Evolutionary conservation across 2,113 vertebrate species (phyloP).

Genomic region (Chinchilla lanigera): DNA sequence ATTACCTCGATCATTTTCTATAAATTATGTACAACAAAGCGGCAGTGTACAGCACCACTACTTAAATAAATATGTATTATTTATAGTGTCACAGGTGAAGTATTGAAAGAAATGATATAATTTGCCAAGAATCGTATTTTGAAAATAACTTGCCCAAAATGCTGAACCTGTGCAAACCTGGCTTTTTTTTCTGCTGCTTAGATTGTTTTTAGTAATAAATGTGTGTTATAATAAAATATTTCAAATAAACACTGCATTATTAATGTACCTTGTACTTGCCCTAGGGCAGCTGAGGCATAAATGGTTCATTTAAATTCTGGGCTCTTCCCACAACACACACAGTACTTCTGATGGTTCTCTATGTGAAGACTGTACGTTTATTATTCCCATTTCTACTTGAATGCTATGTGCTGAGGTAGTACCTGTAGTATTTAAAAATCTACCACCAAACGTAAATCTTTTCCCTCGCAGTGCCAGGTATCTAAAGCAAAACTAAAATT

Average conservation of each 20-base stretch:
- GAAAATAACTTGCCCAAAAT: conserved; percentile 83
- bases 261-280: conserved; percentile 86
- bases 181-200: conserved; percentile 71
- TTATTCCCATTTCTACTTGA: conserved; percentile 68
- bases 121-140: conserved; percentile 82
- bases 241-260: conserved; percentile 89
- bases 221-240: conserved; percentile 89
- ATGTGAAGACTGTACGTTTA: conserved; percentile 56
- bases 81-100: conserved; percentile 88
- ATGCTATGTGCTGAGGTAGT: conserved; percentile 24
- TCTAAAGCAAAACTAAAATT: conserved; percentile 55
- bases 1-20: conserved; percentile 82
- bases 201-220: conserved; percentile 87
- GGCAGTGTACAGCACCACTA: conserved; percentile 79
- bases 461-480: conserved; percentile 43
- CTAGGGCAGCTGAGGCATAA: conserved; percentile 84
- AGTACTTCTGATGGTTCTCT: conserved; percentile 70
- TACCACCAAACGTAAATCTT: conserved; percentile 58
- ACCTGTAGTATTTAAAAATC: conserved; percentile 72
- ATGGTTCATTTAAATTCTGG: conserved; percentile 87
- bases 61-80: conserved; percentile 88
- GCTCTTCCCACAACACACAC: conserved; percentile 76
- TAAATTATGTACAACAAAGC: conserved; percentile 87
- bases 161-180: conserved; percentile 71
- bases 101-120: conserved; percentile 82